Evolutionary conservation across 2,113 vertebrate genomes (phyloP).

Genomic region (Genyomyrus donnyi): DNA sequence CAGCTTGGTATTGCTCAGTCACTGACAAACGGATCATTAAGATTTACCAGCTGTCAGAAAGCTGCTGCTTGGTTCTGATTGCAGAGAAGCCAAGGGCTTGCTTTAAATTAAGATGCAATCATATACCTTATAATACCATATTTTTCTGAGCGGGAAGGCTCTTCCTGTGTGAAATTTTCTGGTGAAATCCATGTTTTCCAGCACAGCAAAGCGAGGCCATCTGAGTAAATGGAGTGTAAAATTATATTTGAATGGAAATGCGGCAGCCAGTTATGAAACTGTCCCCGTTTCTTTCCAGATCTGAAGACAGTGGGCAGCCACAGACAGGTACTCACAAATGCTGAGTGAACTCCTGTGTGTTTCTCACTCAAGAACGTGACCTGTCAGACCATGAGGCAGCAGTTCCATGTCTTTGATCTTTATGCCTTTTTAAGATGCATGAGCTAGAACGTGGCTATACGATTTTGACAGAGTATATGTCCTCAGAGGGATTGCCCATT

Average conservation of each 20-base stretch:
- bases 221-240: conserved; percentile 21
- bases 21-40: neutral
- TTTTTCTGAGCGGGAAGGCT: neutral
- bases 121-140: neutral
- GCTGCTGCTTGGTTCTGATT: neutral
- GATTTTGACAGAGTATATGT: neutral
- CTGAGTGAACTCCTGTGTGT: neutral
- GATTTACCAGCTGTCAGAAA: neutral
- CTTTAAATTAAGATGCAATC: neutral
- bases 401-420: neutral
- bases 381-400: neutral
- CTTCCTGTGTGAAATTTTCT: neutral
- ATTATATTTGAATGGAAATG: conserved; percentile 20
- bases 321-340: neutral
- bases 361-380: neutral
- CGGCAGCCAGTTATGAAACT: conserved; percentile 21
- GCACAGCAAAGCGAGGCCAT: neutral
- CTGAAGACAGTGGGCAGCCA: conserved; percentile 17
- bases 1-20: neutral
- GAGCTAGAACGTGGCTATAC: neutral
- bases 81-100: neutral
- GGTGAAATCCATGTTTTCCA: neutral
- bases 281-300: conserved; percentile 20
- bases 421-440: neutral
- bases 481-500: neutral